Conservation (phyloP, 2,888 invertebrate species). For the Chalcosyrphus nemorum region DNA sequence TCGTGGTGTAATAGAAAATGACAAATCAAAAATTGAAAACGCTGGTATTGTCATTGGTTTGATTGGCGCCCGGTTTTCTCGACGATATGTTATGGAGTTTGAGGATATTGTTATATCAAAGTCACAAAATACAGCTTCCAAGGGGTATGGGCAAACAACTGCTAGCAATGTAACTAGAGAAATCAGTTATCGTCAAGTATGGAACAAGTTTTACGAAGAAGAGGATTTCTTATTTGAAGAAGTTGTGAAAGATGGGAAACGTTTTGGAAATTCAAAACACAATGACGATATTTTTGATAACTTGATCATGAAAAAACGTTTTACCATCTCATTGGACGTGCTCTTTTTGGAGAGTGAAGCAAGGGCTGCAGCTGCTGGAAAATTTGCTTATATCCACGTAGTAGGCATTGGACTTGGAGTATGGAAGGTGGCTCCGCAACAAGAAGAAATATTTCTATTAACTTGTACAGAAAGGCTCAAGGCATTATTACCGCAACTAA, state of each 20-base stretch:
- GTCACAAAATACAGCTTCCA: constrained; percentile 82
- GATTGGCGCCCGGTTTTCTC: constrained; percentile 82
- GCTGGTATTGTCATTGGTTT: constrained; percentile 83
- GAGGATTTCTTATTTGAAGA: constrained; percentile 75
- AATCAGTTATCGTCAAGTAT: constrained; percentile 74
- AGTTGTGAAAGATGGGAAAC: constrained; percentile 75
- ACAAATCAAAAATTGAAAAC: constrained; percentile 81
- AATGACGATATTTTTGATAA: constrained; percentile 79
- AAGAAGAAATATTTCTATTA: constrained; percentile 85
- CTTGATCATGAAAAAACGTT: constrained; percentile 81
- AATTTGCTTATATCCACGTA: constrained; percentile 85
- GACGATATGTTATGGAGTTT: constrained; percentile 83
- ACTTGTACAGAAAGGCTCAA: constrained; percentile 85
- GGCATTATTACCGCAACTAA: constrained; percentile 82
- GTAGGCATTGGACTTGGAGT: constrained; percentile 87
- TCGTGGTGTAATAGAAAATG: constrained; percentile 81
- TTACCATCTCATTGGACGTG: constrained; percentile 85
- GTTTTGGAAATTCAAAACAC: constrained; percentile 77
- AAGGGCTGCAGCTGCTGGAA: constrained; percentile 83
- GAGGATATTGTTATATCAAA: constrained; percentile 83
- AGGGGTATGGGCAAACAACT: constrained; percentile 82
- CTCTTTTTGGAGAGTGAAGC: constrained; percentile 85
- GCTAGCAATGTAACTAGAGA: constrained; percentile 19
- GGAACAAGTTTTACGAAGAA: constrained; percentile 77
- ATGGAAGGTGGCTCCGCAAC: constrained; percentile 85